Evolutionary conservation across 2,113 vertebrate species (phyloP).

Genomic region (Symphodus melops): DNA sequence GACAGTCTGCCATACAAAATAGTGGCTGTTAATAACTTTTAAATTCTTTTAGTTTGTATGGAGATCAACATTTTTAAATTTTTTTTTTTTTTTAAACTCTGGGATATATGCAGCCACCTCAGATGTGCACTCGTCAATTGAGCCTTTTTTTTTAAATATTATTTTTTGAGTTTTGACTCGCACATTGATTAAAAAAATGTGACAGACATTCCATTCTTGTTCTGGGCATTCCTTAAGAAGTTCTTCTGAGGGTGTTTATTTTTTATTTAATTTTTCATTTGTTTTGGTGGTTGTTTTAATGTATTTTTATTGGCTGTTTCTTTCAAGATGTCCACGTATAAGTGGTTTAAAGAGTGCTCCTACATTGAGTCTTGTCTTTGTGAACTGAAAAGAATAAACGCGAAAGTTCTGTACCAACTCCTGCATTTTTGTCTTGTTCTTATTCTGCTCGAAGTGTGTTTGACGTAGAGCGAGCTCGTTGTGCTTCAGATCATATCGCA

Average conservation of each 20-base stretch:
- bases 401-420: constrained; percentile 45
- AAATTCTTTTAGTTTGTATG: constrained; percentile 4
- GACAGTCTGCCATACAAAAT: background rate
- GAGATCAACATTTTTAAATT: background rate
- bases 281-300: constrained; percentile 6
- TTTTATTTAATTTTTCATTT: constrained; percentile 8
- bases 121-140: constrained; percentile 1
- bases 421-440: background rate
- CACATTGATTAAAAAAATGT: constrained; percentile 13
- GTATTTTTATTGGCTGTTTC: background rate
- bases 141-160: constrained; percentile 1
- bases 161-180: constrained; percentile 2
- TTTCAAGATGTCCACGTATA: background rate
- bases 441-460: background rate
- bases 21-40: too few relatives aligned
- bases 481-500: constrained; percentile 43
- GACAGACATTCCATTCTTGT: constrained; percentile 63
- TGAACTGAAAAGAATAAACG: constrained; percentile 54
- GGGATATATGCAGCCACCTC: background rate
- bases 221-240: constrained; percentile 47
- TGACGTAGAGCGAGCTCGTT: background rate
- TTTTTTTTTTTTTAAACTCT: background rate
- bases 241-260: background rate
- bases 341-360: background rate
- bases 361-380: background rate